Conservation (phyloP, 2,797 vertebrate species). For the Intellagama lesueurii region DNA sequence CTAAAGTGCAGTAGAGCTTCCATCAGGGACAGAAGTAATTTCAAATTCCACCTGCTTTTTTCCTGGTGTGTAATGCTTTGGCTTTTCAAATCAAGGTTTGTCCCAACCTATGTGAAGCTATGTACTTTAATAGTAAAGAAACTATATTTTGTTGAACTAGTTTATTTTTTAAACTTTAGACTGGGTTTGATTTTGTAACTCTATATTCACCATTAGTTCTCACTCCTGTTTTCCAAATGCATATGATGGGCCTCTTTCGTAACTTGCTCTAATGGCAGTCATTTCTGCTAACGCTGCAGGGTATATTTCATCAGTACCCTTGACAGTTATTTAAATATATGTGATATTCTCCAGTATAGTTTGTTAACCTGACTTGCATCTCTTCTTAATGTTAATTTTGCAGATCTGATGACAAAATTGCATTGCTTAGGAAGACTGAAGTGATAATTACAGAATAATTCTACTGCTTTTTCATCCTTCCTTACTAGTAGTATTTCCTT, state of each 20-base stretch:
- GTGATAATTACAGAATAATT: not conserved
- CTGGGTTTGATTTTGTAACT: not conserved
- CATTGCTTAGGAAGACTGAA: slow-evolving; percentile 15
- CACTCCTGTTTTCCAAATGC: not conserved
- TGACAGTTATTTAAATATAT: not conserved
- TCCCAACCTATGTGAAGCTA: not conserved
- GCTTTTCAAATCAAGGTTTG: not conserved
- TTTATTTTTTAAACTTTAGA: not conserved
- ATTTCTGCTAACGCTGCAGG: not conserved
- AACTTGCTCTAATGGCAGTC: not conserved
- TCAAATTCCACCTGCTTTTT: too few species aligned
- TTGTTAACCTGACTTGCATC: not conserved
- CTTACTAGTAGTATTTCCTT: not conserved
- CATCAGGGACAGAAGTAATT: too few species aligned
- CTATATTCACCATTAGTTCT: not conserved
- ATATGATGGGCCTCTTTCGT: not conserved
- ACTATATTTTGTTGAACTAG: not conserved
- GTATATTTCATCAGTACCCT: not conserved
- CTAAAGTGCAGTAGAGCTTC: too few species aligned
- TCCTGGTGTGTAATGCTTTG: not conserved
- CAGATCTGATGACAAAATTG: not conserved
- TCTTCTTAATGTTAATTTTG: not conserved
- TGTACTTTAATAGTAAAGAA: not conserved
- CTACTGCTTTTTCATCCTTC: not conserved
- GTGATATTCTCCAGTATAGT: not conserved